A percentile compares a stretch with the other conserved stretches of the same genome.
Evolutionary conservation across 2,113 vertebrate genomes (phyloP).

Genomic region (Platysteira castanea): DNA sequence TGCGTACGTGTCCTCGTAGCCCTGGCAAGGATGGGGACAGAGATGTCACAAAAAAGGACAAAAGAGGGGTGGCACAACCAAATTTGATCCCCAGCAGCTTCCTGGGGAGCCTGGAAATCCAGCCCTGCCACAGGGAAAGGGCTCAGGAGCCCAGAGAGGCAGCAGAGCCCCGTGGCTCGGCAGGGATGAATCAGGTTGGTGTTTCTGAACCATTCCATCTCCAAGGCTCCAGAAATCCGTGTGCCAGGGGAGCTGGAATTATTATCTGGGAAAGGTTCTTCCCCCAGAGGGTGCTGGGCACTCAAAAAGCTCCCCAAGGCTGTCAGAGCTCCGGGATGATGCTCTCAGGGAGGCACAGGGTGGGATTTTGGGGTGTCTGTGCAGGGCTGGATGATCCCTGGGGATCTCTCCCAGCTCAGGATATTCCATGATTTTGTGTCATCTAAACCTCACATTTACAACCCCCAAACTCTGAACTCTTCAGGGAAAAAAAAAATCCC

Average conservation of each 20-base stretch:
- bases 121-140: background rate
- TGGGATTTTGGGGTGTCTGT: background rate
- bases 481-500: background rate
- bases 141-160: background rate
- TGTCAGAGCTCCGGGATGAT: background rate
- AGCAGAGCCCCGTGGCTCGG: background rate
- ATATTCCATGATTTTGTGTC: background rate
- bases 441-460: background rate
- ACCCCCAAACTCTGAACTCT: background rate
- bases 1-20: constrained; percentile 88
- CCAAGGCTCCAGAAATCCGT: background rate
- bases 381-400: background rate
- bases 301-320: background rate
- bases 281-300: background rate
- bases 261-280: background rate
- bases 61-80: background rate
- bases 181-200: rapidly evolving
- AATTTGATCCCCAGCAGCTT: background rate
- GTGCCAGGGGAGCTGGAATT: background rate
- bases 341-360: background rate
- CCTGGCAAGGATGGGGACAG: constrained; percentile 60
- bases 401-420: background rate
- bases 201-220: background rate
- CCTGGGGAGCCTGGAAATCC: background rate
- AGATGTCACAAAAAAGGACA: background rate